A percentile compares a stretch with the other conserved stretches of the same genome.
Evolutionary conservation across 2,797 vertebrate species (phyloP).

Genomic region (Schizothorax lantsangensis): DNA sequence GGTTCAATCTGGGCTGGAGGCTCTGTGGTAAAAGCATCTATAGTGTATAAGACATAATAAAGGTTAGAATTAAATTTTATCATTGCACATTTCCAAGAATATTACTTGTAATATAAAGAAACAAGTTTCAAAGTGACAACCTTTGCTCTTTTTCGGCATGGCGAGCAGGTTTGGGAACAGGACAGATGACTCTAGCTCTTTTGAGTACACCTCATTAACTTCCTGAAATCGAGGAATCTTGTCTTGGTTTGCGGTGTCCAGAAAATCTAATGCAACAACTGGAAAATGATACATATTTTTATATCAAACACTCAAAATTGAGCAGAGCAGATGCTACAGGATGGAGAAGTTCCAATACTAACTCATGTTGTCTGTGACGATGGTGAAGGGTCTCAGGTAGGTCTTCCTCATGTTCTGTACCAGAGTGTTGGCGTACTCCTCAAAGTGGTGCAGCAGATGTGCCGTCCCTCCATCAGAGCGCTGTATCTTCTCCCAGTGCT

Average conservation of each 20-base stretch:
- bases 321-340: background rate
- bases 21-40: slow-evolving; percentile 65
- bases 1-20: slow-evolving; percentile 61
- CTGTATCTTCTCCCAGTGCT: slow-evolving; percentile 87
- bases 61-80: background rate
- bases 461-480: slow-evolving; percentile 77
- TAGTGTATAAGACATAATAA: background rate
- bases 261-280: slow-evolving; percentile 85
- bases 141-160: slow-evolving; percentile 73
- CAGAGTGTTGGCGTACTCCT: slow-evolving; percentile 82
- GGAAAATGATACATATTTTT: background rate
- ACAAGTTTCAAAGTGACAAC: slow-evolving; percentile 61
- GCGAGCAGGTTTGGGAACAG: slow-evolving; percentile 81
- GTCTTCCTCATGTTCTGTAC: slow-evolving; percentile 83
- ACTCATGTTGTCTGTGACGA: slow-evolving; percentile 86
- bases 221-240: slow-evolving; percentile 78
- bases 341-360: slow-evolving; percentile 59
- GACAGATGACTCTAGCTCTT: slow-evolving; percentile 80
- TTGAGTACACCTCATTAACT: slow-evolving; percentile 75
- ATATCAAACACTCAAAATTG: background rate
- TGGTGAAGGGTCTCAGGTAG: slow-evolving; percentile 86
- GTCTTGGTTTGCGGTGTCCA: slow-evolving; percentile 82
- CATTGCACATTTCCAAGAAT: background rate
- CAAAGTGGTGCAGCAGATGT: slow-evolving; percentile 79
- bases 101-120: background rate